Evolutionary conservation across 2,113 vertebrate genomes (phyloP), one percentile per base, ranked within the genome.

Genomic region (Bettongia penicillata): DNA sequence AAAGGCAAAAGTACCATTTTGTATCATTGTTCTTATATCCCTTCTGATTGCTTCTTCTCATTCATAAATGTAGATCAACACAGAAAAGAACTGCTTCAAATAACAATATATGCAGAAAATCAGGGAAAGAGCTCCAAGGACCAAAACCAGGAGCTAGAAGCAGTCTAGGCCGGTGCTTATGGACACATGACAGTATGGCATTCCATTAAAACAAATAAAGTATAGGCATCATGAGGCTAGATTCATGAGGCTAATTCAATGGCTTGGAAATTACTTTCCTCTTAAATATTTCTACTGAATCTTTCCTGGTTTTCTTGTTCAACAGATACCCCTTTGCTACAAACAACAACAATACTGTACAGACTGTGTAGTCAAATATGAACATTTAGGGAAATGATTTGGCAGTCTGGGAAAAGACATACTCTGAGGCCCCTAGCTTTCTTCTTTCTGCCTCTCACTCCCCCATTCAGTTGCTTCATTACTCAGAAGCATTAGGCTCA

Each of bases 91-190:
- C 31, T 89, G 55, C 25, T 84, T 52, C 31, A 49, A 26, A 50
- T 90, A 53, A 95, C 1, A 53, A 43, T 47, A 53, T 10, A 68
- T 90, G 53, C 26, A 90, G 48, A 90, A 93, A 68, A 48, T n/a
- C 57, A 3, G 47, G 77, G 94, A 90, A 96, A 96, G 47, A 91
- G 55, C 37, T 93, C 47, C 55, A 53, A 61, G 91, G 90, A 50
- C 24, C 92, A 91, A 12, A 50, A 8, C 14, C 0, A 0, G 1
- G 10, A n/a, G 28, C 22, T 14, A n/a, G 53, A 53, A 93, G 91
- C 51, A 55, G 55, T 48, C 3, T 28, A 91, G 28, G 50, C 31
- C 53, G 16, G 3, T 0, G 26, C 55, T 31, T 53, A 52, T 53
- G 61, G 48, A 26, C 2, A 0, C 5, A 43, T 48, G 50, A 53